Conservation (phyloP, 2,113 vertebrate genomes). For the Microcebus murinus region DNA sequence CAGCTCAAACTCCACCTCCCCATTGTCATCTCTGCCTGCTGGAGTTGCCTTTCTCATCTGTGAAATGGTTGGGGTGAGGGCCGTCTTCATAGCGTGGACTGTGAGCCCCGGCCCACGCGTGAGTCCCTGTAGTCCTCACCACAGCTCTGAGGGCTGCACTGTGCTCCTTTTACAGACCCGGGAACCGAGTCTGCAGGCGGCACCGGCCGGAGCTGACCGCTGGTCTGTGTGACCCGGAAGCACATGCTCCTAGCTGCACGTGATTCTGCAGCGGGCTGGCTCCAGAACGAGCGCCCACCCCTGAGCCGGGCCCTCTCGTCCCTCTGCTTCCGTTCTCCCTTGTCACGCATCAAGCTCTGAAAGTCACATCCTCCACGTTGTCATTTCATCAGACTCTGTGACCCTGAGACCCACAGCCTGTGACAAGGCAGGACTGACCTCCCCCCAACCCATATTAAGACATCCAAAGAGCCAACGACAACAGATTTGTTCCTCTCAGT, state of each 20-base stretch:
- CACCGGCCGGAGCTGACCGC: not conserved
- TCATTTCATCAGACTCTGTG: not conserved
- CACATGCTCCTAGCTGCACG: not conserved
- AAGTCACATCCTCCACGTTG: accelerated
- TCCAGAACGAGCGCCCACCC: not conserved
- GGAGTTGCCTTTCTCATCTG: not conserved
- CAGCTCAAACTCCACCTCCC: not conserved
- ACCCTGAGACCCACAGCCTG: not conserved
- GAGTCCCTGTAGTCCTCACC: not conserved
- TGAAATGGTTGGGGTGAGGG: not conserved
- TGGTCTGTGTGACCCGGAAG: not conserved
- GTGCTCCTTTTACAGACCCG: not conserved
- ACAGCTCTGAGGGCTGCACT: not conserved
- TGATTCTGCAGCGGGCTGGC: not conserved
- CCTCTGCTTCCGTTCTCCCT: not conserved
- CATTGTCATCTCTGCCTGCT: not conserved
- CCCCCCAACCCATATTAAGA: not conserved
- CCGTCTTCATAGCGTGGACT: not conserved
- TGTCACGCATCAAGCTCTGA: not conserved
- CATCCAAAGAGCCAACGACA: not conserved
- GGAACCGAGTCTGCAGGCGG: not conserved
- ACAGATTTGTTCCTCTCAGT: not conserved
- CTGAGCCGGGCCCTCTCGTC: not conserved
- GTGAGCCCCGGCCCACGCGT: not conserved
- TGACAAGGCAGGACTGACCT: not conserved